phyloP scores from a whole-genome alignment of 2,888 invertebrate genomes.

The Caenorhabditis sp. region DNA sequence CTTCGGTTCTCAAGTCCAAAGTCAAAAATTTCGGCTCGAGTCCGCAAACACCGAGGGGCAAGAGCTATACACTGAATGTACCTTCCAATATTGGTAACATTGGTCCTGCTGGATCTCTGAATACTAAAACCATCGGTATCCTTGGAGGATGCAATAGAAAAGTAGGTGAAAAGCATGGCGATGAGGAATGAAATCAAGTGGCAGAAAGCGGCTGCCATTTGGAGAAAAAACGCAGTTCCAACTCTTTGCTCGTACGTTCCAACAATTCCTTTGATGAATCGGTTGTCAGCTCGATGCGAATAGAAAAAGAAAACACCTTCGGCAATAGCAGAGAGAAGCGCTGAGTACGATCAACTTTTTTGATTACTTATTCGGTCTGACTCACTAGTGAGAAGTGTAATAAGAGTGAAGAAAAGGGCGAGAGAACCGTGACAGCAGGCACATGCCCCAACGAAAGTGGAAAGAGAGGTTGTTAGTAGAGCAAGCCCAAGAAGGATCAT shows the following conservation, averaged over 20 bases:
- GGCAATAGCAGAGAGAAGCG: conserved; percentile 76
- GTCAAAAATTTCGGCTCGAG: too few relatives aligned
- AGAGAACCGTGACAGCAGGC: conserved; percentile 76
- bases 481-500: conserved; percentile 75
- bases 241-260: conserved; percentile 79
- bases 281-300: conserved; percentile 77
- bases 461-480: conserved; percentile 71
- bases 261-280: conserved; percentile 79
- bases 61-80: conserved; percentile 19
- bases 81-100: conserved; percentile 78
- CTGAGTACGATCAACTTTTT: conserved; percentile 49
- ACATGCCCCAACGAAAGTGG: conserved; percentile 73
- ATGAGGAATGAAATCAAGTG: conserved; percentile 76
- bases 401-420: conserved; percentile 74
- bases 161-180: conserved; percentile 76
- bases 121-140: conserved; percentile 74
- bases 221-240: conserved; percentile 77
- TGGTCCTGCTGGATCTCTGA: conserved; percentile 75
- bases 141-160: conserved; percentile 71
- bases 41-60: too few relatives aligned
- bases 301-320: conserved; percentile 78
- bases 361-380: too few relatives aligned
- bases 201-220: conserved; percentile 77
- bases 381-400: conserved; percentile 75
- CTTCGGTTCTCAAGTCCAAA: too few relatives aligned